phyloP scores from a whole-genome alignment of 1,140 invertebrate species.

The Papilio helenus region DNA sequence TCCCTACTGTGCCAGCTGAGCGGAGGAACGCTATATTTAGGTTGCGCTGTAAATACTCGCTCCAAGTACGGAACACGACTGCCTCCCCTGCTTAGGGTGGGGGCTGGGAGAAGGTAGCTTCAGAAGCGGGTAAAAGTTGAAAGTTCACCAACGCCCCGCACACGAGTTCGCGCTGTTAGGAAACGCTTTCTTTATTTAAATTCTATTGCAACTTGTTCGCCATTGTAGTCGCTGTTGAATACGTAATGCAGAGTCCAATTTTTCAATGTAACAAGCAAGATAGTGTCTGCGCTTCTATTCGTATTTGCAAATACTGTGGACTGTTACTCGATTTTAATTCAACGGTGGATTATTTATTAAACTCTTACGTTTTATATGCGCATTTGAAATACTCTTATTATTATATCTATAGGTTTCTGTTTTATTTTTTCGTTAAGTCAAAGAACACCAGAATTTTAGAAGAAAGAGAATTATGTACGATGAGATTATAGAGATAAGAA shows the following conservation, averaged over 20 bases:
- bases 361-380: background rate
- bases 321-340: slow-evolving; percentile 12
- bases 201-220: slow-evolving; percentile 76
- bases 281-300: slow-evolving; percentile 26
- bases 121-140: slow-evolving; percentile 79
- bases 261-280: slow-evolving; percentile 55
- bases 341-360: background rate
- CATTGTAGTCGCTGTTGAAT: slow-evolving; percentile 68
- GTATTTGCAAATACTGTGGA: slow-evolving; percentile 37
- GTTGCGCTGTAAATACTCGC: slow-evolving; percentile 81
- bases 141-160: slow-evolving; percentile 77
- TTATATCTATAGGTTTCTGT: background rate
- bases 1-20: slow-evolving; percentile 76
- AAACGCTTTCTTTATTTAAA: slow-evolving; percentile 81
- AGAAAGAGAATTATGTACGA: no score
- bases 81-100: slow-evolving; percentile 43
- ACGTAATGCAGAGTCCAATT: slow-evolving; percentile 69
- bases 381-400: background rate
- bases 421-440: background rate
- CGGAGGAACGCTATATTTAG: slow-evolving; percentile 81
- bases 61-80: slow-evolving; percentile 76
- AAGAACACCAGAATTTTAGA: no score
- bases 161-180: slow-evolving; percentile 73
- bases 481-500: no score
- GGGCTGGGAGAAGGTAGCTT: slow-evolving; percentile 52